A percentile compares a stretch with the other conserved stretches of the same genome.
Conservation (phyloP, 2,888 invertebrate genomes). For the Aproaerema taeniolella region DNA sequence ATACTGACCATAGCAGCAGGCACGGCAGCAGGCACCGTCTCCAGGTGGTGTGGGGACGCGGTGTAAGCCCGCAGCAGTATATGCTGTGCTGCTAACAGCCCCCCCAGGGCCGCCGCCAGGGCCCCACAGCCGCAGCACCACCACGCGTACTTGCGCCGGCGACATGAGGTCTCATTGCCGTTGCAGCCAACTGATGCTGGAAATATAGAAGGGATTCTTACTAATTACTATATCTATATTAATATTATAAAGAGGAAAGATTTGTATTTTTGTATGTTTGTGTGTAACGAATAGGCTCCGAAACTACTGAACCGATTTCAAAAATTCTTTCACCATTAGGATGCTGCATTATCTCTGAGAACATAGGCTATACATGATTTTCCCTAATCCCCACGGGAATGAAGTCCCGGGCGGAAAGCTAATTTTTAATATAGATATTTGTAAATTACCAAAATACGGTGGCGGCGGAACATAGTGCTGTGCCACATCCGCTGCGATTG, state of each 20-base stretch:
- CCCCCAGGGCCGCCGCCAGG: slow-evolving; percentile 85
- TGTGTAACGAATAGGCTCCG: too few species aligned
- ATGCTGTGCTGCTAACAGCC: slow-evolving; percentile 87
- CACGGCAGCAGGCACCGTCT: slow-evolving; percentile 96
- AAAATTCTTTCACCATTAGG: too few species aligned
- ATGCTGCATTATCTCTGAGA: too few species aligned
- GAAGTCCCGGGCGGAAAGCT: too few species aligned
- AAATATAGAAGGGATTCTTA: too few species aligned
- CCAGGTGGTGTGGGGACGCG: slow-evolving; percentile 86
- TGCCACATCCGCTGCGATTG: slow-evolving; percentile 59
- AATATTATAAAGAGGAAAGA: too few species aligned
- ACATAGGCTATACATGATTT: too few species aligned
- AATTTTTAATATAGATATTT: too few species aligned
- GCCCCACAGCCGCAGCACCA: slow-evolving; percentile 90
- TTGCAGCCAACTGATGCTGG: slow-evolving; percentile 60
- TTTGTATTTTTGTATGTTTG: too few species aligned
- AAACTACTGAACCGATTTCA: too few species aligned
- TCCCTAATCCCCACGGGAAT: too few species aligned
- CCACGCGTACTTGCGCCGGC: slow-evolving; percentile 86
- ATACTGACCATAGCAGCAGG: slow-evolving; percentile 91
- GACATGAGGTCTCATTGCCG: slow-evolving; percentile 57
- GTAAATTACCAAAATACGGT: slow-evolving; percentile 63
- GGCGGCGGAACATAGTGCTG: slow-evolving; percentile 70
- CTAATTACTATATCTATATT: too few species aligned
- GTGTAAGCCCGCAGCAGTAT: slow-evolving; percentile 88